Evolutionary conservation across 1,140 invertebrate species (phyloP).

Genomic region (Lordiphosa collinella): DNA sequence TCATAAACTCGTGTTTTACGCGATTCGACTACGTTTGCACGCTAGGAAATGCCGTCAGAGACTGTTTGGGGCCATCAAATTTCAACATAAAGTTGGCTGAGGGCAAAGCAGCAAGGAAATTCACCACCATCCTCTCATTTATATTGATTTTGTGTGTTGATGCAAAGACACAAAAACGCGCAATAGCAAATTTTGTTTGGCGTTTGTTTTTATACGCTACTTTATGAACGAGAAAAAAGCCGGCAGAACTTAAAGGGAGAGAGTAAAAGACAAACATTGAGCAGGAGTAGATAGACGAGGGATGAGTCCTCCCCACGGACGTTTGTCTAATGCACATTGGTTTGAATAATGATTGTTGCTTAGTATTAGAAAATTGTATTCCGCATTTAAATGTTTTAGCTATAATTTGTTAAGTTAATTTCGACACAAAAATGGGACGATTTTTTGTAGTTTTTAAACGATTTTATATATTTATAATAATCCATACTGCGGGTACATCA

Average conservation of each 20-base stretch:
- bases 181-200: constrained; percentile 38
- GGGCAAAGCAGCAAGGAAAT: not conserved
- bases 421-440: no score
- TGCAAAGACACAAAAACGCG: constrained; percentile 38
- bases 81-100: constrained; percentile 20
- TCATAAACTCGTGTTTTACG: not conserved
- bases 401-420: no score
- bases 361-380: no score
- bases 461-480: not conserved
- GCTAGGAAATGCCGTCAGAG: constrained; percentile 65
- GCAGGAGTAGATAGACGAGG: constrained; percentile 14
- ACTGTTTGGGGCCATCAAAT: constrained; percentile 29
- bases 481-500: not conserved
- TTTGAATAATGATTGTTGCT: no score
- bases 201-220: constrained; percentile 33
- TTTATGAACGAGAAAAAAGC: constrained; percentile 54
- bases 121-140: constrained; percentile 33
- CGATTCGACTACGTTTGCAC: constrained; percentile 32
- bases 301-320: constrained; percentile 6
- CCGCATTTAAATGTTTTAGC: no score
- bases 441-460: not conserved
- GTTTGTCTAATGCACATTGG: no score
- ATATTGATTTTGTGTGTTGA: constrained; percentile 49
- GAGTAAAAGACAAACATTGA: constrained; percentile 5
- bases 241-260: constrained; percentile 35